These are phyloP conservation scores for Vultur gryphus DNA, from an alignment of 2,797 vertebrate genomes.

Conservation along the genomic window DNA sequence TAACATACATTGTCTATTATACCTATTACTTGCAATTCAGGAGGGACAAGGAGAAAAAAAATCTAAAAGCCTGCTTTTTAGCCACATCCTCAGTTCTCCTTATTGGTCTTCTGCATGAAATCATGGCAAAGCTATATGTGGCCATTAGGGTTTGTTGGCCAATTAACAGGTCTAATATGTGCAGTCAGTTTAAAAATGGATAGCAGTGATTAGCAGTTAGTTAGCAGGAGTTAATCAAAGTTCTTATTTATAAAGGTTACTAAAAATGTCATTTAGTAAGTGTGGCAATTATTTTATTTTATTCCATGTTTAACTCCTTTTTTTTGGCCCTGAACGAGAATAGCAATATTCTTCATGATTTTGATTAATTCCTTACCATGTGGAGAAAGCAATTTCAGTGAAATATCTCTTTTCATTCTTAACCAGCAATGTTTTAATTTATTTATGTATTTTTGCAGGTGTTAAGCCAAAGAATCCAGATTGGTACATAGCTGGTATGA, in stretches of 20 bases:
- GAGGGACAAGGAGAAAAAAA: background rate
- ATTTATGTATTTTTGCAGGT: constrained; percentile 56
- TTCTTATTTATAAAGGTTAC: background rate
- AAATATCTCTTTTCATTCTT: background rate
- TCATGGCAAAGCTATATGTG: background rate
- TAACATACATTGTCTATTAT: background rate
- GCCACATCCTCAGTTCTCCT: background rate
- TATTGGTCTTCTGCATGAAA: background rate
- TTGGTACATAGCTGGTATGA: constrained; percentile 73
- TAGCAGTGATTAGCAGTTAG: background rate
- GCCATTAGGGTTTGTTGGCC: background rate
- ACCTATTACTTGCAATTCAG: background rate
- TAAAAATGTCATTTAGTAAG: background rate
- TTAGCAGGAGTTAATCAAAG: background rate
- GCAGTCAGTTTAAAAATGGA: background rate
- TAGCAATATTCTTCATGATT: background rate
- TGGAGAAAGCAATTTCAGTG: background rate
- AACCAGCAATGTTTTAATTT: background rate
- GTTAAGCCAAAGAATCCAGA: constrained; percentile 65
- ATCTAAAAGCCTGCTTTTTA: background rate
- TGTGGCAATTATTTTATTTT: background rate
- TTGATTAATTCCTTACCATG: background rate
- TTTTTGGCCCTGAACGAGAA: background rate
- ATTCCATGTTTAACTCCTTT: background rate
- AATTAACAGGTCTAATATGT: background rate